Base-by-base conservation (phyloP, 2,888 invertebrate genomes). In the Teleiodes luculella region DNA sequence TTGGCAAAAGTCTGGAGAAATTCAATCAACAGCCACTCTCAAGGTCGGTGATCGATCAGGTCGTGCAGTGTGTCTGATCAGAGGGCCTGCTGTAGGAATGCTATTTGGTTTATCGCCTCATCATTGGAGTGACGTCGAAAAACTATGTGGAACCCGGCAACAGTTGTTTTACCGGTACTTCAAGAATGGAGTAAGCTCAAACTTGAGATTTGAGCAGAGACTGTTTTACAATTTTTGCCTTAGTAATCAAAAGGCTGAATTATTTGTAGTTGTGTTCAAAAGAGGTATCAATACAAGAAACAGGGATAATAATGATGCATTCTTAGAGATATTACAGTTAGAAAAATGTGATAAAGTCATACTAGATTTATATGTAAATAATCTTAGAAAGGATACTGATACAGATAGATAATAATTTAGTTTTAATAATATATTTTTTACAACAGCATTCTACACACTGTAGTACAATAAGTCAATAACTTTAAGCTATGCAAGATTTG, bases 111-210 rank as follows among this genome's bases (percentile, higher is more conserved):
- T 89, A 28, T 60, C 78, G 18, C 39, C 57, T 20, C 59, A 74
- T 52, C 78, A 88, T 65, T 90, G 90, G 90, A 62, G 60, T 16
- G 74, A 81, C 48, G 70, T 87, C 30, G 86, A 90, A 69, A 68
- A 71, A 33, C 62, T 88, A 53, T 83, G 83, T 61, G 62, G 58
- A 41, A 57, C 60, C 54, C 70, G 65, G 28, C 74, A 80, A n/a
- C 86, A 90, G 62, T 58, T 90, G 8, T 90, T 84, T 66, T 90
- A 86, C 57, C 80, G 90, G 67, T 77, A 82, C 61, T 90, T 89
- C 60, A 86, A 83, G 67, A 68, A 80, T 61, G 90, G 90, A 3
- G 55, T 90, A 2, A 77, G 74, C 52, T 74, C 67, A 56, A 75
- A 62, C 50, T 85, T 80, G 60, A 66, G 62, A 31, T 70, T 63